Base-by-base conservation (phyloP, 2,113 vertebrate species). In the Toxotes chatareus region DNA sequence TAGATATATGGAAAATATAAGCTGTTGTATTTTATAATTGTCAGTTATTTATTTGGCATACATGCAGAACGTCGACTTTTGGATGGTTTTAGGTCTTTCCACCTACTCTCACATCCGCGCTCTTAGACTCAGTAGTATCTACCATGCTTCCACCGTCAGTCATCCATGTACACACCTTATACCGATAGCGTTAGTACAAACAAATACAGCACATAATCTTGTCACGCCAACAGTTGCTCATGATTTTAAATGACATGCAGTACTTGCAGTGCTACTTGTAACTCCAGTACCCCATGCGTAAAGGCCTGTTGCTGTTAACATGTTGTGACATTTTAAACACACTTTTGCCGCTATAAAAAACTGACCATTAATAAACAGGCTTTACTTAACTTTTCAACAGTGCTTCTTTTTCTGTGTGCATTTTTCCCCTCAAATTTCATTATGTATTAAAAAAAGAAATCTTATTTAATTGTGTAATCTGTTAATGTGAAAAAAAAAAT, bases 251-350 rank as follows among this genome's bases (percentile, higher is more conserved):
- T 27, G 60, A 83, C 83, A 83, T 68, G 78, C 84, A 81, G 77
- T 78, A 57, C 79, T 85, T 67, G 76, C 76, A 78, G 85, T 92
- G 85, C 76, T 84, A 71, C 79, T 79, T 87, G 84, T 85, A 73
- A 84, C 68, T 90, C 85, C 74, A 31, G 73, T 89, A 83, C 57
- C 34, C 70, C 70, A 79, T 84, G 86, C 72, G 57, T 87, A 80
- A 76, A 70, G 80, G 91, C 89, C 88, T 89, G 83, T 92, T 80
- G 80, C 70, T 79, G 90, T 93, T 89, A 76, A 86, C 83, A 83
- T 87, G 73, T 89, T 86, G 90, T 92, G 83, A 91, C 71, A 80
- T 82, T 88, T 90, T 40, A 61, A 80, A 83, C 16, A 82, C 72
- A 83, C 55, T 82, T 27, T 70, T 86, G 75, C 69, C 36, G 69